A percentile compares a stretch with the other conserved stretches of the same genome.
Evolutionary conservation across 2,113 vertebrate species (phyloP).

Genomic region (Toxotes jaculatrix): DNA sequence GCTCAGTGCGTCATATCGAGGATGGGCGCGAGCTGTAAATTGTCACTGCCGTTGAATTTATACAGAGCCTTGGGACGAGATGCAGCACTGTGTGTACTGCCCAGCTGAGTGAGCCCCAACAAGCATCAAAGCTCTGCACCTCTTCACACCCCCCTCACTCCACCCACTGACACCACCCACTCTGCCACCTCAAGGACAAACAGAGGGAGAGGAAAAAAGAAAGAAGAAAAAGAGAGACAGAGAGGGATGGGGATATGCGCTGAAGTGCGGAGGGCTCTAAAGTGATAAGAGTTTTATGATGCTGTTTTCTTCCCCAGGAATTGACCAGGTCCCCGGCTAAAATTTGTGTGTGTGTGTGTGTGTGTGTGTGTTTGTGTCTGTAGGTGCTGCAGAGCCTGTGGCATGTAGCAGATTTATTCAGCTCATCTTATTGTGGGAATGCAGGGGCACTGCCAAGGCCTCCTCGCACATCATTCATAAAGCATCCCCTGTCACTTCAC

Average conservation of each 20-base stretch:
- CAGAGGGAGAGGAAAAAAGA: slow-evolving; percentile 33
- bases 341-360: slow-evolving; percentile 4
- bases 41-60: slow-evolving; percentile 81
- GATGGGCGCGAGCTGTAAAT: slow-evolving; percentile 81
- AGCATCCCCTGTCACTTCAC: slow-evolving; percentile 66
- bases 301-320: slow-evolving; percentile 72
- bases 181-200: slow-evolving; percentile 81
- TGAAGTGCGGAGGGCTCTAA: slow-evolving; percentile 63
- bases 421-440: slow-evolving; percentile 69
- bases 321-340: slow-evolving; percentile 64
- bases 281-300: slow-evolving; percentile 79
- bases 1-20: slow-evolving; percentile 71
- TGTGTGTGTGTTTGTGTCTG: slow-evolving; percentile 29
- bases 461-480: slow-evolving; percentile 71
- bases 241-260: slow-evolving; percentile 40
- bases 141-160: slow-evolving; percentile 33
- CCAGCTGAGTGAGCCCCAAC: slow-evolving; percentile 78
- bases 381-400: slow-evolving; percentile 50
- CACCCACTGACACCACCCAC: slow-evolving; percentile 60
- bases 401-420: slow-evolving; percentile 75
- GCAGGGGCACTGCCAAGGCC: slow-evolving; percentile 68
- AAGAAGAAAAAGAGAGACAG: slow-evolving; percentile 15
- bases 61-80: slow-evolving; percentile 78
- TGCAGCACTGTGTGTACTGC: slow-evolving; percentile 62
- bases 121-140: slow-evolving; percentile 66